Evolutionary conservation across 2,888 invertebrate species (phyloP), one percentile per base, ranked within the genome.

Genomic region (Ophion ventricosus): DNA sequence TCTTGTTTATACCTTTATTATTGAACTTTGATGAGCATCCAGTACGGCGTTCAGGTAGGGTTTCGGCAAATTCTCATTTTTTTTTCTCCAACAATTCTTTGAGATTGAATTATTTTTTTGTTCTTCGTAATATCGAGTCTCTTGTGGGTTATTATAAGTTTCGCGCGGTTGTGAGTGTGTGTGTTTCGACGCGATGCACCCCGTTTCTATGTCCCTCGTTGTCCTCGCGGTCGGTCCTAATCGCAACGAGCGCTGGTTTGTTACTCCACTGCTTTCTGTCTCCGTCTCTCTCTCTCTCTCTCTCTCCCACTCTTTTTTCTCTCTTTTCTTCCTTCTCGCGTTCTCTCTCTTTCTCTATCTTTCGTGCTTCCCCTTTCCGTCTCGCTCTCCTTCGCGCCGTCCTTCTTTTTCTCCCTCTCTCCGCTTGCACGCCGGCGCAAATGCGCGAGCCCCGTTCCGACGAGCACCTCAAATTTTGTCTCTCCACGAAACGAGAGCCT

Each of bases 201-300:
- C 61, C 72, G 79, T 81, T 75, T 72, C 64, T 84, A 72, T 82
- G 66, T 82, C 67, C 79, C 81, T 79, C 79, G 84, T 66, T 74
- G 67, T 85, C 59, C 77, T 83, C 82, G 85, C 82, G 73, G 63
- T 80, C 69, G 64, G 61, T 82, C 78, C 83, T 85, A 82, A 84
- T 84, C 84, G 82, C 81, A 81, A 84, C 85, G 82, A 85, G 85
- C 80, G 82, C 82, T 85, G 85, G 82, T 85, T 85, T 85, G 85
- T 85, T 82, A 85, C 84, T 85, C 73, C 72, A 76, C 57, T 70
- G 78, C 75, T 75, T 67, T 75, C 54, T 69, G 57, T 59, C 67
- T 73, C 66, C 57, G 29, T 64, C 73, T 66, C 43, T 26, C 59
- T 23, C 59, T 74, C 49, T 59, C n/a, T n/a, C 67, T 73, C 66